Evolutionary conservation across 2,797 vertebrate genomes (phyloP).

Genomic region (Sandelia bainsii): DNA sequence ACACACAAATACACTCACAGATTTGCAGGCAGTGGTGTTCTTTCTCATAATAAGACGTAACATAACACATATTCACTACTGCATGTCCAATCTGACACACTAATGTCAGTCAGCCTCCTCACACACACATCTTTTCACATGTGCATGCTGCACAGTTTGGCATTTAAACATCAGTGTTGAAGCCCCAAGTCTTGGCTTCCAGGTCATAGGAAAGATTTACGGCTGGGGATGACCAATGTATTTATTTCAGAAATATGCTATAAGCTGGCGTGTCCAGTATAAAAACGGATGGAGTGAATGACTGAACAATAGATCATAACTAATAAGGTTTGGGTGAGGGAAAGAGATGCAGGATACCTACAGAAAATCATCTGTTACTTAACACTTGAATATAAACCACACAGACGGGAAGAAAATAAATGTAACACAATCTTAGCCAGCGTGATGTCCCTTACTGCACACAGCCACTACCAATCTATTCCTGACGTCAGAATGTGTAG

Average conservation of each 20-base stretch:
- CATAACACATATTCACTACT: not conserved
- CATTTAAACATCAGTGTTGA: conserved; percentile 66
- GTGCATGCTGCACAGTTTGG: conserved; percentile 44
- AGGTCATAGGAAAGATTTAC: conserved; percentile 22
- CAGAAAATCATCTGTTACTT: too few species aligned
- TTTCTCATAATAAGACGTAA: conserved; percentile 3
- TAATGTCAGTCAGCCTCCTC: conserved; percentile 52
- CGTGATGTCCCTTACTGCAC: not conserved
- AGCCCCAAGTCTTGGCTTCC: not conserved
- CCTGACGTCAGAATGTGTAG: too few species aligned
- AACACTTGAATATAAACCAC: too few species aligned
- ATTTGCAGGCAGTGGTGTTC: not conserved
- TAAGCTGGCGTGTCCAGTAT: too few species aligned
- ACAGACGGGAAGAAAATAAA: conserved; percentile 4
- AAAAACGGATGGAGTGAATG: too few species aligned
- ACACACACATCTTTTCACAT: conserved; percentile 14
- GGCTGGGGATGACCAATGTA: not conserved
- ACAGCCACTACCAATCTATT: too few species aligned
- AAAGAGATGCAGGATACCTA: too few species aligned
- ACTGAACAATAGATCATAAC: too few species aligned
- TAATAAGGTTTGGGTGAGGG: too few species aligned
- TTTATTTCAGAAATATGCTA: too few species aligned
- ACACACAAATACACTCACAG: conserved; percentile 1
- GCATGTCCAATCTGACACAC: not conserved
- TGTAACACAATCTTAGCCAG: not conserved